phyloP scores from a whole-genome alignment of 2,113 vertebrate species.

The Tragelaphus scriptus region DNA sequence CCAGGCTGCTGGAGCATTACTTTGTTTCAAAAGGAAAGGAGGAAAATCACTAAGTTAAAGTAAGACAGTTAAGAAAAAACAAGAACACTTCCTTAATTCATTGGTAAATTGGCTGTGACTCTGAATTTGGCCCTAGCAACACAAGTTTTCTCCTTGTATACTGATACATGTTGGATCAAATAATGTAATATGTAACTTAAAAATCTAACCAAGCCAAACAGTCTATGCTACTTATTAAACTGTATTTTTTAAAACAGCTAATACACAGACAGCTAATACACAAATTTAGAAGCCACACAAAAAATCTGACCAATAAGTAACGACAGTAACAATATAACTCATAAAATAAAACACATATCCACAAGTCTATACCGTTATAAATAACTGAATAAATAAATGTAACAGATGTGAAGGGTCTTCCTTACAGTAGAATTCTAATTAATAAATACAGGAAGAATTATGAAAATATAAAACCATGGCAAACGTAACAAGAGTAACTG shows the following conservation, averaged over 20 bases:
- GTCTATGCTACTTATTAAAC: neutral
- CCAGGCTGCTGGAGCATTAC: slow-evolving; percentile 56
- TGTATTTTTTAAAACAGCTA: neutral
- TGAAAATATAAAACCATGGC: neutral
- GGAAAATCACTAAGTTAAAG: slow-evolving; percentile 19
- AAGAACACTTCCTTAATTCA: neutral
- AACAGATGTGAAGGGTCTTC: neutral
- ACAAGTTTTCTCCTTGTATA: neutral
- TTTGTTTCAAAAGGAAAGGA: slow-evolving; percentile 17
- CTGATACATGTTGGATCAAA: neutral
- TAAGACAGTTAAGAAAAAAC: neutral
- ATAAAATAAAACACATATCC: neutral
- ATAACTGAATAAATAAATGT: neutral
- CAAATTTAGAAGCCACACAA: neutral
- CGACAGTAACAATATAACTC: neutral
- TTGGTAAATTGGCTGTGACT: neutral
- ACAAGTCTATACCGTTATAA: neutral
- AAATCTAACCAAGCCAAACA: neutral
- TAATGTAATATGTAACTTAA: neutral
- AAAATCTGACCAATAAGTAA: neutral
- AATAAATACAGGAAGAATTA: neutral
- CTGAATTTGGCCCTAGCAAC: neutral
- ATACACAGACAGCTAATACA: neutral
- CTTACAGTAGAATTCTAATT: neutral
- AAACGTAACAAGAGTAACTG: neutral